These are phyloP conservation scores for Pseudobourletiella spinata DNA, from an alignment of 1,140 invertebrate species.

Conservation along the genomic window DNA sequence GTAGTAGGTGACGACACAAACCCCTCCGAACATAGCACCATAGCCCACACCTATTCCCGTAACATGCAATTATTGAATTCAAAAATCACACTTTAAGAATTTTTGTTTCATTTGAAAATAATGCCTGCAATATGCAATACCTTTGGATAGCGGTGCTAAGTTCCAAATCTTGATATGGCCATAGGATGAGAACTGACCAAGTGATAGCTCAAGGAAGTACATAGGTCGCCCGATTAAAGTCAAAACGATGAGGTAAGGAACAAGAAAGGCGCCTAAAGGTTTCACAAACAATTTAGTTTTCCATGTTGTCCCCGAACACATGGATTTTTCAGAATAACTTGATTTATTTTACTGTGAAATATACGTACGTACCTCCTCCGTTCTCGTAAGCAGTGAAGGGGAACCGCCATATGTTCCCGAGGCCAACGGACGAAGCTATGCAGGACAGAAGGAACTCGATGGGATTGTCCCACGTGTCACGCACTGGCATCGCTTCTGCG, in stretches of 20 bases:
- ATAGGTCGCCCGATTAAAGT: constrained; percentile 14
- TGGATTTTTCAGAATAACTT: no score
- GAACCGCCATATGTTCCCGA: constrained; percentile 48
- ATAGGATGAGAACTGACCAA: constrained; percentile 46
- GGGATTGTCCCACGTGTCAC: constrained; percentile 38
- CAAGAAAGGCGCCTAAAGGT: constrained; percentile 10
- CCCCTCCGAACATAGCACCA: constrained; percentile 28
- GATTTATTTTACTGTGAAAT: not conserved
- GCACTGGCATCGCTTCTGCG: no score
- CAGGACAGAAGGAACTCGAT: constrained; percentile 44
- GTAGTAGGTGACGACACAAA: constrained; percentile 41
- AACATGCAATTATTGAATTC: no score
- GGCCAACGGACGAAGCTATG: constrained; percentile 46
- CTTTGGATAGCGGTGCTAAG: not conserved
- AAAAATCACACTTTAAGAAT: no score
- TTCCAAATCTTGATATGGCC: constrained; percentile 39
- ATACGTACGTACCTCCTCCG: constrained; percentile 46
- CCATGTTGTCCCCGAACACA: no score
- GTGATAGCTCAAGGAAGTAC: constrained; percentile 40
- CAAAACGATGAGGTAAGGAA: constrained; percentile 20
- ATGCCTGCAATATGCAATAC: no score
- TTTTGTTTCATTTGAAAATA: no score
- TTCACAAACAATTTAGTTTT: not conserved
- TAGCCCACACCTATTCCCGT: no score
- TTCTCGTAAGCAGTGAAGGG: constrained; percentile 45